Conservation (phyloP, 2,797 vertebrate genomes). For the Hippocampus kuda region DNA sequence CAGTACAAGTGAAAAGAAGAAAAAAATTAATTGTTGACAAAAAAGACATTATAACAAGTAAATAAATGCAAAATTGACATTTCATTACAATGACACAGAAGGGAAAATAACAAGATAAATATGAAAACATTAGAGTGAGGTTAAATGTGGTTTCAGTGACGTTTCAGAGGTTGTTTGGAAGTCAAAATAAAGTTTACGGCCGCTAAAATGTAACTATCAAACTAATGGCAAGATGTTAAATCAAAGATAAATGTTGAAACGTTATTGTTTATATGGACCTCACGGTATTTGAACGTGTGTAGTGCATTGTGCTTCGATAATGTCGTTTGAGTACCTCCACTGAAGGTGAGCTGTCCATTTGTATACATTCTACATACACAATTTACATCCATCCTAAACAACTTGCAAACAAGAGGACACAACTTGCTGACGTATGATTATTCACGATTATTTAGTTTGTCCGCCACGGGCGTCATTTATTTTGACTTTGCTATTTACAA, state of each 20-base stretch:
- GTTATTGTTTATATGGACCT: no score
- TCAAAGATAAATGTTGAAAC: not conserved
- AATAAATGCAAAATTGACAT: no score
- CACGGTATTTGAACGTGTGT: not conserved
- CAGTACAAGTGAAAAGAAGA: no score
- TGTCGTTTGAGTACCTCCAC: not conserved
- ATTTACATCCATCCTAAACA: not conserved
- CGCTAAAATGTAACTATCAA: no score
- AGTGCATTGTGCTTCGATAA: not conserved
- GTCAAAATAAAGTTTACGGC: no score
- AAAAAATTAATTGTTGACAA: no score
- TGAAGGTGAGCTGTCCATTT: not conserved
- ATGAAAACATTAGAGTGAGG: no score
- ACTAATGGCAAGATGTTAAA: not conserved
- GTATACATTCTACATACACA: not conserved
- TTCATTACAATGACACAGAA: no score
- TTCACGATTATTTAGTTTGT: not conserved
- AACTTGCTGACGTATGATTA: not conserved
- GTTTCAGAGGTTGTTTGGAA: no score
- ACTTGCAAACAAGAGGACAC: not conserved
- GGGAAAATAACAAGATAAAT: no score
- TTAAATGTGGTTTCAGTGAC: no score
- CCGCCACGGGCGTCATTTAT: not conserved
- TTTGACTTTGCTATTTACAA: not conserved
- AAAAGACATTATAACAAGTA: no score